Evolutionary conservation across 2,888 invertebrate species (phyloP).

Genomic region (Mystacides longicornis): DNA sequence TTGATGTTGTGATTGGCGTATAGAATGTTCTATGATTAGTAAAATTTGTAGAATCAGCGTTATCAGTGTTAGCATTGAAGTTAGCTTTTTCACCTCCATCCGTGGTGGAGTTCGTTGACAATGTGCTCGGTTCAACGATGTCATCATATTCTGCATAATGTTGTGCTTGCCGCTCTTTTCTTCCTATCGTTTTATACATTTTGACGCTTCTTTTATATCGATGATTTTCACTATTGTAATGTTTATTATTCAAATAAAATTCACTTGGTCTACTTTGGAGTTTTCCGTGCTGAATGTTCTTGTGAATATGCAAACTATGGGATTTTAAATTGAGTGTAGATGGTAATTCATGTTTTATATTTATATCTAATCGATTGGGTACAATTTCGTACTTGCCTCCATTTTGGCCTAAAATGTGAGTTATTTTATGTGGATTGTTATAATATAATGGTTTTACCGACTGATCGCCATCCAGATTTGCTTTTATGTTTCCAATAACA

Average conservation of each 20-base stretch:
- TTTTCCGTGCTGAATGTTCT: too few relatives aligned
- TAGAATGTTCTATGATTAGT: slow-evolving; percentile 23
- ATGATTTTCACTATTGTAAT: slow-evolving; percentile 38
- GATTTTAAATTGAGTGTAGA: background rate
- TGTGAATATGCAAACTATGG: too few relatives aligned
- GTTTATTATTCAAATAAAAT: slow-evolving; percentile 38
- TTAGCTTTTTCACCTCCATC: background rate
- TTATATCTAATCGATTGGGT: slow-evolving; percentile 31
- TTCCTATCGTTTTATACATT: slow-evolving; percentile 39
- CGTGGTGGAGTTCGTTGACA: background rate
- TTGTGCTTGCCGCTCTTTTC: slow-evolving; percentile 33
- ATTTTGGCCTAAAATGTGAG: background rate
- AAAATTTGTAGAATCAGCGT: background rate
- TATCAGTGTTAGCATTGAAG: background rate
- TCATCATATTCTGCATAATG: background rate
- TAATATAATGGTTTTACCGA: background rate
- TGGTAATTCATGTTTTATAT: slow-evolving; percentile 18
- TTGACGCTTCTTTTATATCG: slow-evolving; percentile 39
- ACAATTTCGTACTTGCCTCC: background rate
- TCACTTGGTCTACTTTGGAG: slow-evolving; percentile 22
- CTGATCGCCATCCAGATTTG: slow-evolving; percentile 15
- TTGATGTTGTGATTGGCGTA: slow-evolving; percentile 17
- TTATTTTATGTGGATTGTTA: background rate
- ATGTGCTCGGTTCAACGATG: background rate
- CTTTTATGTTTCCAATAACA: slow-evolving; percentile 42